Evolutionary conservation across 2,113 vertebrate genomes (phyloP), one percentile per base, ranked within the genome.

Genomic region (Athene cunicularia): DNA sequence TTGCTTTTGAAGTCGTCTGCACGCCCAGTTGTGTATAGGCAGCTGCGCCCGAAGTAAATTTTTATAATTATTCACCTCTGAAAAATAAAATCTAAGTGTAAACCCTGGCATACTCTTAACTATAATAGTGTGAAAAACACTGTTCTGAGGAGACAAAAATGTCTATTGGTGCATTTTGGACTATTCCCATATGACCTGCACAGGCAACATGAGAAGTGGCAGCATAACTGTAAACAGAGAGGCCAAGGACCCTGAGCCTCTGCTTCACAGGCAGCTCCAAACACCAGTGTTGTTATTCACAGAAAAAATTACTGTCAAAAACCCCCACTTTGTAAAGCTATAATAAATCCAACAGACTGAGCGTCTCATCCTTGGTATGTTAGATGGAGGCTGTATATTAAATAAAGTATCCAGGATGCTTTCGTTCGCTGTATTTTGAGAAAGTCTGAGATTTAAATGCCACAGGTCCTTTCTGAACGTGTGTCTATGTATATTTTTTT

Each of bases 151-250:
- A 91, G 93, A 68, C 72, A 80, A 58, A 68, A 92, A 91, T 55
- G 63, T 23, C 91, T 73, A 3, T 72, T 39, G 82, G 80, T 74
- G 88, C 89, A 4, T 86, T 93, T 85, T 76, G 80, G 88, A 4
- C 89, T 91, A 95, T 97, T 97, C 95, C 94, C 95, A 86, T 28
- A 28, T 91, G 97, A 86, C n/a, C 83, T 41, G 80, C 66, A 1
- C 32, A 6, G 90, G 93, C 80, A 84, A 7, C 92, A 84, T 5
- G 94, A 94, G 94, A 95, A 95, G 86, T 93, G 96, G 86, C 95
- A 74, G 91, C 68, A 5, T 75, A 80, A 62, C 94, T 97, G 95
- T 81, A 94, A 96, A 97, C 93, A 95, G 91, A 96, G 87, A 97
- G 96, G 96, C 89, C 96, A 72, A 41, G 66, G 55, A 95, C 96